These are phyloP conservation scores for Ethmia dodecea DNA, from an alignment of 2,888 invertebrate genomes.

Conservation along the genomic window DNA sequence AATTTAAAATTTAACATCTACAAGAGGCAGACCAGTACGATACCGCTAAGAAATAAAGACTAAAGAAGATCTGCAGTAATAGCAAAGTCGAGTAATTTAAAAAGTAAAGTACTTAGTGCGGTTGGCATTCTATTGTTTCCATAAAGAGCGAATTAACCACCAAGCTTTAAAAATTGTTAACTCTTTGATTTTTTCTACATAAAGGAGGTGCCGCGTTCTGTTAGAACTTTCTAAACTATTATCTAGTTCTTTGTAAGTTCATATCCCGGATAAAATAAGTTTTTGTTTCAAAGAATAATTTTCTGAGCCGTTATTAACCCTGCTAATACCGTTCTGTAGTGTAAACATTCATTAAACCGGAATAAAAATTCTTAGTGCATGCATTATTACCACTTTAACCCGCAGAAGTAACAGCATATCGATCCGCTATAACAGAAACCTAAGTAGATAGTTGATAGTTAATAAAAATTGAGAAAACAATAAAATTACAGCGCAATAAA, in stretches of 20 bases:
- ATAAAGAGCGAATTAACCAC: conserved; percentile 59
- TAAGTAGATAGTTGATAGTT: conserved; percentile 72
- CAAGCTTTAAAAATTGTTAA: conserved; percentile 48
- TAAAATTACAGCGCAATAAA: conserved; percentile 77
- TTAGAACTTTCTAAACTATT: conserved; percentile 35
- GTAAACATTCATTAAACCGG: not conserved
- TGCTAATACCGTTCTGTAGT: not conserved
- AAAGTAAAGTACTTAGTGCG: not conserved
- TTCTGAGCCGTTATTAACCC: too few species aligned
- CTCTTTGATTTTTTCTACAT: conserved; percentile 52
- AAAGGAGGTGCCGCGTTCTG: conserved; percentile 49
- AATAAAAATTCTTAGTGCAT: not conserved
- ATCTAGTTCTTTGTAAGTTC: conserved; percentile 27
- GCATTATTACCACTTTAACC: conserved; percentile 10
- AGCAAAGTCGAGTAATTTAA: too few species aligned
- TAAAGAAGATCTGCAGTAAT: too few species aligned
- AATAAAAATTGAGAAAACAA: conserved; percentile 78
- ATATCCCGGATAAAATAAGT: conserved; percentile 8
- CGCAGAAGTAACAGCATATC: conserved; percentile 42
- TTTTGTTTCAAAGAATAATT: not conserved
- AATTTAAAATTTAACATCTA: too few species aligned
- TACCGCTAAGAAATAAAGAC: too few species aligned
- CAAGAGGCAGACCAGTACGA: too few species aligned
- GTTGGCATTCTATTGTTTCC: conserved; percentile 34
- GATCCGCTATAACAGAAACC: conserved; percentile 45